Percentiles rank a stretch among this genome's conserved stretches.
Conservation (phyloP, 2,113 vertebrate genomes). For the Rhineura floridana region DNA sequence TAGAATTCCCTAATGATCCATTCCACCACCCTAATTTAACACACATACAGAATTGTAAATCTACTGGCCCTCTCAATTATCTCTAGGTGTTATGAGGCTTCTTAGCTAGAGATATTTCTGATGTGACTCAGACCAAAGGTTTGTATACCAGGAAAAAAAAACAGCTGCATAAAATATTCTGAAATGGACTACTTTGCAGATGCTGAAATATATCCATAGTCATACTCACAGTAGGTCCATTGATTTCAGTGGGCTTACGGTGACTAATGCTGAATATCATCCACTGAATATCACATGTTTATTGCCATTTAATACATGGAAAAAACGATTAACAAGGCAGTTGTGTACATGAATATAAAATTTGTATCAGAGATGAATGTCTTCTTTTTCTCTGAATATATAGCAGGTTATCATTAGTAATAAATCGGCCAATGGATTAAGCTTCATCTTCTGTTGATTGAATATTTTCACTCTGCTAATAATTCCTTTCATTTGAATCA, state of each 20-base stretch:
- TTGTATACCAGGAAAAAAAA: neutral
- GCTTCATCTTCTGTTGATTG: neutral
- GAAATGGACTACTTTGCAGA: neutral
- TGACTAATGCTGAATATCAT: too few species aligned
- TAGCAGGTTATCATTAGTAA: neutral
- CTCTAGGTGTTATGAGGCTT: slow-evolving; percentile 14
- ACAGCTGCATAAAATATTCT: neutral
- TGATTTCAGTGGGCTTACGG: too few species aligned
- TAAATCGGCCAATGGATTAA: neutral
- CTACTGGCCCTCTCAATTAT: neutral
- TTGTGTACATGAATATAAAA: neutral
- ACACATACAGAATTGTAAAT: neutral
- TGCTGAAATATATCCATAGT: too few species aligned
- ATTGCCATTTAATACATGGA: slow-evolving; percentile 20
- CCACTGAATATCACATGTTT: neutral
- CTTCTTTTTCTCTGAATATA: neutral
- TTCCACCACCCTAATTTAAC: neutral
- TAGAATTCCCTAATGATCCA: neutral
- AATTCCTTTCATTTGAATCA: slow-evolving; percentile 3
- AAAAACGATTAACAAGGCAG: neutral
- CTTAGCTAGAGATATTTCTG: neutral
- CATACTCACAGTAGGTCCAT: too few species aligned
- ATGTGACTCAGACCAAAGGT: slow-evolving; percentile 9
- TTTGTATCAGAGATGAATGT: too few species aligned
- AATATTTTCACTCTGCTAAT: slow-evolving; percentile 3